phyloP scores from a whole-genome alignment of 2,797 vertebrate species.

The Lerista edwardsae region DNA sequence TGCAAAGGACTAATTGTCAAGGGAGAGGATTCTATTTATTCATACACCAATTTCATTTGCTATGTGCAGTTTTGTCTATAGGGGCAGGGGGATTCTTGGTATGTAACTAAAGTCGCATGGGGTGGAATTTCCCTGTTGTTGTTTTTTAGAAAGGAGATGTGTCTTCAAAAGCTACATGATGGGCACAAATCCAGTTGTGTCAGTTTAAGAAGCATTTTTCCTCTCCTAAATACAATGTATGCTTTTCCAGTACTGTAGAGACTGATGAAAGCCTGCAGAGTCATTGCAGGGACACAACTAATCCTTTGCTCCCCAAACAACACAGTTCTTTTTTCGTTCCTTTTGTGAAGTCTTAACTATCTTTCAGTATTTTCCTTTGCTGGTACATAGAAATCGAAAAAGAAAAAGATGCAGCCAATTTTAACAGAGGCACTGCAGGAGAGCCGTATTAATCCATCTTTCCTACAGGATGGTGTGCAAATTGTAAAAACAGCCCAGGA shows the following conservation, averaged over 20 bases:
- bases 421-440: background rate
- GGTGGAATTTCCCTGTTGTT: background rate
- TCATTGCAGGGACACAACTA: background rate
- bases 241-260: background rate
- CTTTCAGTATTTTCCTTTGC: background rate
- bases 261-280: background rate
- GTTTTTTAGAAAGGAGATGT: background rate
- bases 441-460: conserved; percentile 18
- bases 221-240: background rate
- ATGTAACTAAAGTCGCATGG: background rate
- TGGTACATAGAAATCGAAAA: background rate
- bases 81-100: background rate
- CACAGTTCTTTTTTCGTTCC: background rate
- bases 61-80: background rate
- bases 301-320: conserved; percentile 13
- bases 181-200: background rate
- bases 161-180: background rate
- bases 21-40: background rate
- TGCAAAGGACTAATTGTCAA: background rate
- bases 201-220: background rate
- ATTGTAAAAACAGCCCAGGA: conserved; percentile 32
- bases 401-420: background rate
- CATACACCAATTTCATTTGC: background rate
- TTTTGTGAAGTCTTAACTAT: background rate
- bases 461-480: conserved; percentile 26